These are phyloP conservation scores for Helogale parvula DNA, from an alignment of 2,113 vertebrate species.

Conservation along the genomic window DNA sequence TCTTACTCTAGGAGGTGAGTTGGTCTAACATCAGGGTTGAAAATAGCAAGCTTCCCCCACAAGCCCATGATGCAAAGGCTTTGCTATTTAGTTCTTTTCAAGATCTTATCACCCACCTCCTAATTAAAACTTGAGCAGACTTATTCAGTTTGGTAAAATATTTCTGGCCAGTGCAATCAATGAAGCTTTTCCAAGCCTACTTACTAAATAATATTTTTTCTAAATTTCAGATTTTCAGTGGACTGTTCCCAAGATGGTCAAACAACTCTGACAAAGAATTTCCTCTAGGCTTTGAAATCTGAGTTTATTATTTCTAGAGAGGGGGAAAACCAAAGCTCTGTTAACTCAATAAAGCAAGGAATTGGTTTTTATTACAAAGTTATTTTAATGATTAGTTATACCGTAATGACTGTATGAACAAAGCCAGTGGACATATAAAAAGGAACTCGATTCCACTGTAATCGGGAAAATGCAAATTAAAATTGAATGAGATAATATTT, in stretches of 20 bases:
- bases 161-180: conserved; percentile 31
- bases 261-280: not conserved
- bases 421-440: conserved; percentile 9
- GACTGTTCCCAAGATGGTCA: not conserved
- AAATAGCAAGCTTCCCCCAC: not conserved
- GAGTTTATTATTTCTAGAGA: not conserved
- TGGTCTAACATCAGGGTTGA: not conserved
- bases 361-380: conserved; percentile 2
- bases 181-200: not conserved
- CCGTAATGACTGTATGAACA: not conserved
- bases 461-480: conserved; percentile 33
- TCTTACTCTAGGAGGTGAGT: not conserved
- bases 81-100: not conserved
- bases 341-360: conserved; percentile 21
- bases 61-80: not conserved
- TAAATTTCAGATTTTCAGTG: not conserved
- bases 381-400: conserved; percentile 50
- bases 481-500: not conserved
- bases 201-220: not conserved
- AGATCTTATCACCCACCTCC: not conserved
- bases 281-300: not conserved
- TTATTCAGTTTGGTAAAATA: not conserved
- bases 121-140: conserved; percentile 7
- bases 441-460: not conserved
- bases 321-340: not conserved